Conservation (phyloP, 1,140 invertebrate species). For the Atta cephalotes region DNA sequence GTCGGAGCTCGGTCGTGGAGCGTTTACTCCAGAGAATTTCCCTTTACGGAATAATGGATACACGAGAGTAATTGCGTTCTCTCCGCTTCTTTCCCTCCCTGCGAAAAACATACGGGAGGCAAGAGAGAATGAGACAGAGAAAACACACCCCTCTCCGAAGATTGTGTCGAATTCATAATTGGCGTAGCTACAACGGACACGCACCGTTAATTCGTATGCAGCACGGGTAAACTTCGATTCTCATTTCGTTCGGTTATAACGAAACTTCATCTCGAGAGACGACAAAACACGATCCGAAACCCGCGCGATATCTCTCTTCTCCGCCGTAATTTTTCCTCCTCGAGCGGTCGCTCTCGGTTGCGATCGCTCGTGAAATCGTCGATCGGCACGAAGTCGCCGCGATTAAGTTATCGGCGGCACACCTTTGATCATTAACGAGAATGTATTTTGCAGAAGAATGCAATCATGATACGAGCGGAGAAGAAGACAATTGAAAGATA, state of each 20-base stretch:
- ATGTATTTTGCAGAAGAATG: conserved; percentile 3
- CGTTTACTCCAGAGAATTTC: conserved; percentile 19
- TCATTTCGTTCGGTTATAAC: not conserved
- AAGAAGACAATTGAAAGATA: not conserved
- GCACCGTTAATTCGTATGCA: conserved; percentile 36
- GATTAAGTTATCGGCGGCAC: conserved; percentile 29
- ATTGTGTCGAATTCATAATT: conserved; percentile 53
- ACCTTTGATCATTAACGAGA: conserved; percentile 13
- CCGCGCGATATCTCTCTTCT: not conserved
- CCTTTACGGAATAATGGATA: conserved; percentile 47
- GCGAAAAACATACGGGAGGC: not conserved
- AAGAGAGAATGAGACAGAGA: not conserved
- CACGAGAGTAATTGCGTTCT: conserved; percentile 40
- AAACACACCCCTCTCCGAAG: not conserved
- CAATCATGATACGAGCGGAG: not conserved
- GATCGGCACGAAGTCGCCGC: conserved; percentile 1
- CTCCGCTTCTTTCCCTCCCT: not conserved
- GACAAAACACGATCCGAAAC: not conserved
- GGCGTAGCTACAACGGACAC: not conserved
- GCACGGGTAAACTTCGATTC: not conserved
- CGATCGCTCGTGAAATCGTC: conserved; percentile 11
- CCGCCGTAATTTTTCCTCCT: not conserved
- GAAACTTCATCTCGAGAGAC: not conserved
- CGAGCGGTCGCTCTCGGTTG: not conserved
- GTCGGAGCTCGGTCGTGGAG: conserved; percentile 43